Evolutionary conservation across 2,888 invertebrate species (phyloP), one percentile per base, ranked within the genome.

Genomic region (Acronicta aceris): DNA sequence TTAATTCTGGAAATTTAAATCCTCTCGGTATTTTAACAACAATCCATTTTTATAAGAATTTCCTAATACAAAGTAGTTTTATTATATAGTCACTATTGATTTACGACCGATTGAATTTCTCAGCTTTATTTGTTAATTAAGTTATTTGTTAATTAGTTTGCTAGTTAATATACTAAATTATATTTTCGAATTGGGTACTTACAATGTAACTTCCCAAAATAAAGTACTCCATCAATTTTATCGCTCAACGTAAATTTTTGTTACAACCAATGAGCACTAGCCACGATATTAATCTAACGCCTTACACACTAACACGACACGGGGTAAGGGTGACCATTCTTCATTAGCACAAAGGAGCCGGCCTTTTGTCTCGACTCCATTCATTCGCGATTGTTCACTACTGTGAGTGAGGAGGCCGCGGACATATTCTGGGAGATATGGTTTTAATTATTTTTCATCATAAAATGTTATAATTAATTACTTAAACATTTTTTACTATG

Each of bases 341-440:
- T 94, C 93, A 92, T 91, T 92, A 89, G 86, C 78, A 94, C 94
- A 94, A 94, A 92, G 93, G 93, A 89, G 82, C 67, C 78, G 79
- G 81, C 87, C 93, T 91, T 91, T 94, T 94, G 94, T 94, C 90
- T 91, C 83, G 82, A 82, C 83, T 71, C 91, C 90, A 90, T 92
- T 92, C 91, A 89, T 89, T 92, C 90, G 87, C 88, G 89, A 93
- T 93, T 93, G 92, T 92, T 91, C 87, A 86, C 87, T 84, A 87
- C 86, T 85, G 81, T 84, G 86, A 84, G 84, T 79, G 85, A 84
- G 84, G 75, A 80, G 81, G 77, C 63, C 51, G 67, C 41, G 12
- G 78, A 54, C 80, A 68, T 89, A 90, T 89, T 90, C 89, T 83
- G 76, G 51, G 25, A 66, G 43, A 46, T 10, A 30, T 12, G 12